Evolutionary conservation across 2,888 invertebrate species (phyloP).

Genomic region (Euzophera pinguis): DNA sequence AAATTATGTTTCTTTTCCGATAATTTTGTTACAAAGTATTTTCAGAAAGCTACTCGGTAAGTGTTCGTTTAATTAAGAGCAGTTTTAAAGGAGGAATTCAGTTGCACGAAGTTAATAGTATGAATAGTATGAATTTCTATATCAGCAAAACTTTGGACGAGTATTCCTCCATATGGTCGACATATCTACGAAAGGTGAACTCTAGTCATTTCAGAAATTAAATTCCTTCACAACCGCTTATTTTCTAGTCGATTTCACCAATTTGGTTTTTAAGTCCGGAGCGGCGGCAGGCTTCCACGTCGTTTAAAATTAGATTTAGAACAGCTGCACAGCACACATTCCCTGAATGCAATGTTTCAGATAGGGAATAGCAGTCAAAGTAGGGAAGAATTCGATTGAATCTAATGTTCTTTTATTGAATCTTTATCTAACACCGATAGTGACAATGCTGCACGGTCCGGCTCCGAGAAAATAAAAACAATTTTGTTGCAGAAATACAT

Average conservation of each 20-base stretch:
- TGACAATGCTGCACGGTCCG: constrained; percentile 26
- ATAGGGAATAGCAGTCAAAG: constrained; percentile 50
- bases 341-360: constrained; percentile 47
- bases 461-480: constrained; percentile 19
- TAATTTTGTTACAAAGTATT: too few relatives aligned
- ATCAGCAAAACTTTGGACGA: constrained; percentile 35
- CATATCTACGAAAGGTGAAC: constrained; percentile 41
- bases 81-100: too few relatives aligned
- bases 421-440: constrained; percentile 37
- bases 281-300: constrained; percentile 32
- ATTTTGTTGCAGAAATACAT: constrained; percentile 7
- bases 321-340: constrained; percentile 54
- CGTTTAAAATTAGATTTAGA: constrained; percentile 62
- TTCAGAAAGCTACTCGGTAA: too few relatives aligned
- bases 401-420: constrained; percentile 52
- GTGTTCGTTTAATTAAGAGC: too few relatives aligned
- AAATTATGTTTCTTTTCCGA: too few relatives aligned
- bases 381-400: constrained; percentile 59
- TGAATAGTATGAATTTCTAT: too few relatives aligned
- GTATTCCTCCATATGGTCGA: constrained; percentile 25
- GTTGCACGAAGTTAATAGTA: too few relatives aligned
- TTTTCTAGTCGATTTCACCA: constrained; percentile 26
- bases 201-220: constrained; percentile 51
- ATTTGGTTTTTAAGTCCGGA: constrained; percentile 31
- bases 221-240: constrained; percentile 46